Conservation (phyloP, 2,888 invertebrate species). For the Vanessa cardui region DNA sequence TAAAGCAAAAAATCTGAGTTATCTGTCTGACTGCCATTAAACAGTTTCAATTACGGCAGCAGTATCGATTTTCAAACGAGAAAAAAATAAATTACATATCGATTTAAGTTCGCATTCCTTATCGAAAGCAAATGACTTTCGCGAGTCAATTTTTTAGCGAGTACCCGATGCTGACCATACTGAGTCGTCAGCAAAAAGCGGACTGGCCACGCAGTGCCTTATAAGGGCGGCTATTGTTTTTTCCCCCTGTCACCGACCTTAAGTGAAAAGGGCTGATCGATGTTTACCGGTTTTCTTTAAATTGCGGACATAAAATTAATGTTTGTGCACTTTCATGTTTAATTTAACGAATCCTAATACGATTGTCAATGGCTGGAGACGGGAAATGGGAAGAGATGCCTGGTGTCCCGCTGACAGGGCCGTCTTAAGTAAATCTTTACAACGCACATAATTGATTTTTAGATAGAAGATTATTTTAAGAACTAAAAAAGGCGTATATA, state of each 20-base stretch:
- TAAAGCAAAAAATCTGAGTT: slow-evolving; percentile 19
- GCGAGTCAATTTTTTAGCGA: slow-evolving; percentile 35
- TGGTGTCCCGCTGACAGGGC: background rate
- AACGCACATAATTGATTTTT: background rate
- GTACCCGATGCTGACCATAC: slow-evolving; percentile 39
- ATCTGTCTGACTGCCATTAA: slow-evolving; percentile 22
- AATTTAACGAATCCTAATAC: slow-evolving; percentile 28
- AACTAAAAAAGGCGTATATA: background rate
- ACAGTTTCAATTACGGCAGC: slow-evolving; percentile 36
- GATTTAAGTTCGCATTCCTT: slow-evolving; percentile 39
- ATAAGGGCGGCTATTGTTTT: slow-evolving; percentile 65
- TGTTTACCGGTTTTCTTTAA: slow-evolving; percentile 48
- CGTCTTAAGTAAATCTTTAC: background rate
- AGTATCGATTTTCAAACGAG: slow-evolving; percentile 39
- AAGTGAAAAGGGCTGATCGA: slow-evolving; percentile 44
- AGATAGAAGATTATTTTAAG: background rate
- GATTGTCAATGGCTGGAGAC: slow-evolving; percentile 7
- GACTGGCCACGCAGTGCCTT: slow-evolving; percentile 31
- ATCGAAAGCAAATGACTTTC: slow-evolving; percentile 41
- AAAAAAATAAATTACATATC: slow-evolving; percentile 37
- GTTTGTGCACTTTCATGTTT: slow-evolving; percentile 32
- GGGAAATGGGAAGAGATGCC: slow-evolving; percentile 4
- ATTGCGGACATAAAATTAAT: slow-evolving; percentile 38
- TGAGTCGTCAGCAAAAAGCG: slow-evolving; percentile 36
- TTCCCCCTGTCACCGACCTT: slow-evolving; percentile 47